Base-by-base conservation (phyloP, 2,797 vertebrate genomes). In the Tokudaia tokunoshimensis region DNA sequence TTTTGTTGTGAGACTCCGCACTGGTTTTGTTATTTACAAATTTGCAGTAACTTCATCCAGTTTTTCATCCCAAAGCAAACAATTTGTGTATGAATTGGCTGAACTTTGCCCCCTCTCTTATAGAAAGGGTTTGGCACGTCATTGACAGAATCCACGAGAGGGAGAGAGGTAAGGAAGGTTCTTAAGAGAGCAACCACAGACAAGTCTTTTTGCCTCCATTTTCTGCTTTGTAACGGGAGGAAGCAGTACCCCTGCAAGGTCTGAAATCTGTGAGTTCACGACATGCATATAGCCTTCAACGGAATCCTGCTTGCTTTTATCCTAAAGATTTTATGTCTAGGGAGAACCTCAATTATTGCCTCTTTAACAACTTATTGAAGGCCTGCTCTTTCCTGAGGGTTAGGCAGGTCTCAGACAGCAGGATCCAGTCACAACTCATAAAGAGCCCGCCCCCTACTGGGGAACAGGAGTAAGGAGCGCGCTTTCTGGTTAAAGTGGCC, bases 401-500 rank as follows among this genome's bases (percentile, higher is more conserved):
- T 22, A 20, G 22, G 57, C 81, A 24, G 34, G 44, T 79, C 84
- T n/a, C 2, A 6, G 52, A 15, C 12, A 29, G 19, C 15, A 22
- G 14, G 24, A 6, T 52, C 63, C 83, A 52, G 74, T 61, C 15
- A 14, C 22, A 9, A 29, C n/a, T 78, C n/a, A 20, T 61, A 2
- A 26, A 31, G 65, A 52, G 41, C 12, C 10, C 0, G 4, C 80
- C 75, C 63, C 47, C 19, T 80, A 6, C 52, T 22, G 55, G n/a
- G 41, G 1, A 93, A 26, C n/a, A 8, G 0, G 26, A 4, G 3
- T 34, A 57, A 67, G 24, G n/a, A 59, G 8, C 0, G 8, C 0
- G 9, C 0, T 26, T 4, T 9, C 15, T 0, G 14, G 55, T 2
- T 15, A 1, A 5, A 57, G 20, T 1, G 14, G 29, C 1, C 34